Evolutionary conservation across 2,797 vertebrate genomes (phyloP), one percentile per base, ranked within the genome.

Genomic region (Vireo griseus): DNA sequence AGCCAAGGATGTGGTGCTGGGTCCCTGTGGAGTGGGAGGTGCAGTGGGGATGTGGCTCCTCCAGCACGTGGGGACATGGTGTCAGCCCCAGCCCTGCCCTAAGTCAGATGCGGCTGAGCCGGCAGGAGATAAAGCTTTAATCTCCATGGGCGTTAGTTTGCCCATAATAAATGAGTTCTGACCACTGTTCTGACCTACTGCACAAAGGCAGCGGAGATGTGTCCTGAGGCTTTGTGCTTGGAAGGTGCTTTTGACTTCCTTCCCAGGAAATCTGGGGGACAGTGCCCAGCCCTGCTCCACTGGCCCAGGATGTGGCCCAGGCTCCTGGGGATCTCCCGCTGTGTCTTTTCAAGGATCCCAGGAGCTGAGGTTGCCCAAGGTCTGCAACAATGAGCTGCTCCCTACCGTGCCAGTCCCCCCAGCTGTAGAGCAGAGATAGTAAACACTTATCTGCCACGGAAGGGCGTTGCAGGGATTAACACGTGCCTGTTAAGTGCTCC

Each of bases 361-460:
- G 63, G 63, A 84, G 31, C 71, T 77, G 82, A 86, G 51, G 72
- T 86, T 89, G 74, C 74, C 24, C 59, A 48, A 42, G 31, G 29
- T 76, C 75, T 87, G 67, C 50, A 85, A 57, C 86, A 95, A n/a
- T 58, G 78, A 79, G 47, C 35, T 0, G 0, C 72, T 85, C 66
- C 55, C 65, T 28, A 20, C 75, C 0, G 2, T 4, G 85, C 75
- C 78, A 88, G 65, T 89, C 85, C 94, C 74, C 80, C 89, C 89
- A 90, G 83, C 91, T 93, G 92, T 78, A 77, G 72, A 72, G n/a
- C 6, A 4, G 67, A 93, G 94, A 95, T 94, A 94, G 91, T 94
- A 83, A 94, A 90, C 73, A 78, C 54, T 96, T 96, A 91, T 88
- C 92, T 93, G 75, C 89, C 72, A 45, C 8, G 16, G 76, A 95